These are phyloP conservation scores for Ormia ochracea DNA, from an alignment of 2,888 invertebrate genomes.

Conservation along the genomic window DNA sequence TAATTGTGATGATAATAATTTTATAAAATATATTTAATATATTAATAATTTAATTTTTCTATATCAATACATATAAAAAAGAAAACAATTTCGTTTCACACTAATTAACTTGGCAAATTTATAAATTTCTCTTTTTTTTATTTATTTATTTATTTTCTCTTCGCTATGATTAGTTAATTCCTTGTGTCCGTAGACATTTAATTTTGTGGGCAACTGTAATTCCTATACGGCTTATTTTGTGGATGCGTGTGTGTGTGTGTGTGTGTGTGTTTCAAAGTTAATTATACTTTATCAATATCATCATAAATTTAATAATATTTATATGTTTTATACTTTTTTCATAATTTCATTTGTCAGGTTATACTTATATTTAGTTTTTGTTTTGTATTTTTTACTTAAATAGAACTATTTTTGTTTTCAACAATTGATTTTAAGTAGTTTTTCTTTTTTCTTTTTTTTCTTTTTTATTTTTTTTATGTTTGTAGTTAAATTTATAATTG, in stretches of 20 bases:
- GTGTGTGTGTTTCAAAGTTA: constrained; percentile 37
- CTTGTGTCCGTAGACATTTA: constrained; percentile 5
- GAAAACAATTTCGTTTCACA: background rate
- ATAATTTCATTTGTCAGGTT: constrained; percentile 12
- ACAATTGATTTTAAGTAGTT: constrained; percentile 20
- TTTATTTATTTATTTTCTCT: too few species aligned
- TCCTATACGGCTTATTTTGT: constrained; percentile 6
- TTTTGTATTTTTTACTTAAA: constrained; percentile 21
- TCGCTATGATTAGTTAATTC: background rate
- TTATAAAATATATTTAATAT: constrained; percentile 9
- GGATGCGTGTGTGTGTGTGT: constrained; percentile 19
- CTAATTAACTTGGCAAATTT: constrained; percentile 18
- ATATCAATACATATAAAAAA: too few species aligned
- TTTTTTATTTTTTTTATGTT: too few species aligned
- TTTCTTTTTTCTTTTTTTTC: constrained; percentile 11
- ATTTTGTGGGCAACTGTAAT: constrained; percentile 32
- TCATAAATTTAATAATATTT: constrained; percentile 41
- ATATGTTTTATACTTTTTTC: constrained; percentile 22
- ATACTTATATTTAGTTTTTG: constrained; percentile 2
- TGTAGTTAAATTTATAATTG: constrained; percentile 71
- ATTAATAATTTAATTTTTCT: constrained; percentile 5
- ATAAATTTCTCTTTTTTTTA: background rate
- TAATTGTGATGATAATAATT: background rate
- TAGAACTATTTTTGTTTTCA: constrained; percentile 32
- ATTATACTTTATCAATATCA: constrained; percentile 36